phyloP scores from a whole-genome alignment of 2,113 vertebrate species.

The Lophotis ruficrista region DNA sequence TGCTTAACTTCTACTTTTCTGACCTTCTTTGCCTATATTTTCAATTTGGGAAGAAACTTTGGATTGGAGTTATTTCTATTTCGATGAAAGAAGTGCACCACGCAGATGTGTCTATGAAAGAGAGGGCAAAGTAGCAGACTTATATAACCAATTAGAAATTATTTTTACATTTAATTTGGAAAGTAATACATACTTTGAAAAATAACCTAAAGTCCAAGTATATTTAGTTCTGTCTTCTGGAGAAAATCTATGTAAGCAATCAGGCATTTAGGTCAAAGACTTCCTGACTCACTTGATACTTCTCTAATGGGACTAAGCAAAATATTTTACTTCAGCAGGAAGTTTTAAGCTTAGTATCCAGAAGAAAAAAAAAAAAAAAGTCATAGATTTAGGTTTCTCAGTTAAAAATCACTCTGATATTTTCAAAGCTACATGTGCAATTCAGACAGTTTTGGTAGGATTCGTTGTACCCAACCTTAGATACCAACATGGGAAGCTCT shows the following conservation, averaged over 20 bases:
- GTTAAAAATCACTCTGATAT: background rate
- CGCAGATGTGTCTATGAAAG: background rate
- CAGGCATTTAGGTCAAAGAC: background rate
- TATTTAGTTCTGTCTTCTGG: background rate
- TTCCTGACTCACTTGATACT: background rate
- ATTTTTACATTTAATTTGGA: background rate
- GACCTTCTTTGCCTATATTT: background rate
- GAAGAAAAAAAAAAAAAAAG: background rate
- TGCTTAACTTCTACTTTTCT: background rate
- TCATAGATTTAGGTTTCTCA: background rate
- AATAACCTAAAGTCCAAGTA: background rate
- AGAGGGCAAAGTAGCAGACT: background rate
- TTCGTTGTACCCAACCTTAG: background rate
- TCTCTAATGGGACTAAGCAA: background rate
- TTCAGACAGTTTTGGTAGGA: background rate
- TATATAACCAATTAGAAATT: background rate
- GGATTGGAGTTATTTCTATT: background rate
- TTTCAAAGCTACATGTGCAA: background rate
- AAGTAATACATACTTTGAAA: background rate
- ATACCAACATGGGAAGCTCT: background rate
- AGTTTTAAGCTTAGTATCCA: background rate
- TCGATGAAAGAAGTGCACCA: background rate
- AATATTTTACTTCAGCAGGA: background rate
- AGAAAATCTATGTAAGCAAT: background rate
- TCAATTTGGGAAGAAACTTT: background rate